phyloP scores from a whole-genome alignment of 2,113 vertebrate species.

The Takifugu flavidus region DNA sequence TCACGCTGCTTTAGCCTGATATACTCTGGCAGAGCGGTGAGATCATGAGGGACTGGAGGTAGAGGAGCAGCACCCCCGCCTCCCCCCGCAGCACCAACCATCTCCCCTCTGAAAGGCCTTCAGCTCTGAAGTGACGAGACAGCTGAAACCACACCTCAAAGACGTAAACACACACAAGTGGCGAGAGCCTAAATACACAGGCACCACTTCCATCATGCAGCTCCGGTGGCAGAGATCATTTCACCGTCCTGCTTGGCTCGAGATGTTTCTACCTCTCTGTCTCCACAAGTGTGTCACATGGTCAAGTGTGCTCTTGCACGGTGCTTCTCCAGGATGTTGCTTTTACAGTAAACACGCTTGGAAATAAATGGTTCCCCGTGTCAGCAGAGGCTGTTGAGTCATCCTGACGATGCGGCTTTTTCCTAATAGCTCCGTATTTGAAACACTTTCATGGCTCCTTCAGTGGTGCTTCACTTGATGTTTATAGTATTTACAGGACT shows the following conservation, averaged over 20 bases:
- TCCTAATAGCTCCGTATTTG: conserved; percentile 25
- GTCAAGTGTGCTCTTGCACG: conserved; percentile 32
- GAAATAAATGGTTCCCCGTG: conserved; percentile 31
- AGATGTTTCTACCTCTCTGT: too few species aligned
- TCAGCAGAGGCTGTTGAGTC: conserved; percentile 17
- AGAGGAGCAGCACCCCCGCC: conserved; percentile 25
- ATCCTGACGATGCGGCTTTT: conserved; percentile 16
- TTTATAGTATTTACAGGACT: conserved; percentile 79
- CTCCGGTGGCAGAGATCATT: too few species aligned
- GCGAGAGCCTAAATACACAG: conserved; percentile 33
- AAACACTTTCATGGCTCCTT: conserved; percentile 15
- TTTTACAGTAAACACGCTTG: conserved; percentile 53
- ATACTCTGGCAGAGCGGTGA: conserved; percentile 65
- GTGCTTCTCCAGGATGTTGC: conserved; percentile 22
- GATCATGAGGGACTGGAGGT: conserved; percentile 60
- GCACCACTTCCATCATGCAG: conserved; percentile 30
- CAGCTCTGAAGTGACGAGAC: conserved; percentile 18
- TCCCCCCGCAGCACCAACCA: conserved; percentile 27
- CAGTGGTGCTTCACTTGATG: conserved; percentile 43
- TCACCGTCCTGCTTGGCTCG: too few species aligned
- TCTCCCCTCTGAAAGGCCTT: conserved; percentile 28
- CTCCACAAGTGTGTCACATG: conserved; percentile 18
- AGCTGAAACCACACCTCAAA: conserved; percentile 11
- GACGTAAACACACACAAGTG: conserved; percentile 31
- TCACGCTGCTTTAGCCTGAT: conserved; percentile 65